Conservation (phyloP, 1,140 invertebrate genomes). For the Harlomillsia oculata region DNA sequence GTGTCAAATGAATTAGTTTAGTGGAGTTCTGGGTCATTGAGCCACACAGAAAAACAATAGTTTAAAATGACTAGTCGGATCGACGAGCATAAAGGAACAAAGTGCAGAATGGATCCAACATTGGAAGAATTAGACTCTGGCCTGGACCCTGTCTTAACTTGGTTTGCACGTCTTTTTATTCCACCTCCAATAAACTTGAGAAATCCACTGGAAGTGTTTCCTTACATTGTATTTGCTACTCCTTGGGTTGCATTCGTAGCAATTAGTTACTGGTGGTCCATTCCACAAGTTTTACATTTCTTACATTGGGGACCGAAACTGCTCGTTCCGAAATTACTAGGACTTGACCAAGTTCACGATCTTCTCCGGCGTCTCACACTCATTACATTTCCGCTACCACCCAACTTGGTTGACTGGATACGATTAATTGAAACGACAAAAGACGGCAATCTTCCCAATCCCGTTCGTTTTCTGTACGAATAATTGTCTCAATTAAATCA, state of each 20-base stretch:
- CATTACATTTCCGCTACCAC: not conserved
- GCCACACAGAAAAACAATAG: too few relatives aligned
- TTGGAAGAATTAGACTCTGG: too few relatives aligned
- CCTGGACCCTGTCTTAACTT: too few relatives aligned
- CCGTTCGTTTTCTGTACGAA: not conserved
- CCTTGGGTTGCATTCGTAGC: not conserved
- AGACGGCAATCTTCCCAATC: constrained; percentile 1
- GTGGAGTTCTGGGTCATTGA: too few relatives aligned
- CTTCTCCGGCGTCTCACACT: not conserved
- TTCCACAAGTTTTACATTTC: constrained; percentile 8
- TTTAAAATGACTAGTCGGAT: too few relatives aligned
- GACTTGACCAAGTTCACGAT: not conserved
- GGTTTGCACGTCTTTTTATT: too few relatives aligned
- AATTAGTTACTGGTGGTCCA: not conserved
- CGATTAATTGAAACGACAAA: constrained; percentile 1
- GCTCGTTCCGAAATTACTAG: not conserved
- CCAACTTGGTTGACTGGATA: not conserved
- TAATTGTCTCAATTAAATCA: too few relatives aligned
- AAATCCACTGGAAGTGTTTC: constrained; percentile 11
- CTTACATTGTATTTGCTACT: constrained; percentile 8
- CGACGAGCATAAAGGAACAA: too few relatives aligned
- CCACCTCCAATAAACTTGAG: too few relatives aligned
- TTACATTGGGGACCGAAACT: constrained; percentile 22
- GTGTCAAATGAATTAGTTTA: too few relatives aligned
- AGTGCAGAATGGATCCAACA: too few relatives aligned